Percentiles rank a stretch among this genome's conserved stretches.
Evolutionary conservation across 2,113 vertebrate species (phyloP).

Genomic region (Hemicordylus capensis): DNA sequence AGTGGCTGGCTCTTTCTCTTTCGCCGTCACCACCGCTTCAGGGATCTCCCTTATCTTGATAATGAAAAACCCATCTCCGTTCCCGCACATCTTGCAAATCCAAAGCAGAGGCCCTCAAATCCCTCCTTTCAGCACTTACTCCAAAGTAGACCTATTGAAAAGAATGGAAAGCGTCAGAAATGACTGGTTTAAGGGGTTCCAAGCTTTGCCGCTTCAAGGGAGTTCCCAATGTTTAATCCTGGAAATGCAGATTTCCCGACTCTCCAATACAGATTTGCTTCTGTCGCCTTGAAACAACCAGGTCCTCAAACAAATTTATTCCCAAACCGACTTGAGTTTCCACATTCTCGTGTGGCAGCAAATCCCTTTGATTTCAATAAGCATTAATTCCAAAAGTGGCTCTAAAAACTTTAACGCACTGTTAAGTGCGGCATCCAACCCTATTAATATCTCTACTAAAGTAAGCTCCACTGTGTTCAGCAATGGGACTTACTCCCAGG

Average conservation of each 20-base stretch:
- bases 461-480: no score
- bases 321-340: no score
- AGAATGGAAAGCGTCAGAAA: not conserved
- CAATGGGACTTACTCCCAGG: no score
- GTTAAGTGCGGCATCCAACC: no score
- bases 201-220: no score
- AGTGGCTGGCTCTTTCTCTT: not conserved
- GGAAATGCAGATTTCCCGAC: not conserved
- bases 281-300: not conserved
- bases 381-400: not conserved
- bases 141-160: not conserved
- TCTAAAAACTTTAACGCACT: not conserved
- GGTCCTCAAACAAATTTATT: not conserved
- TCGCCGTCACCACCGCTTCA: constrained; percentile 37
- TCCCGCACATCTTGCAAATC: not conserved
- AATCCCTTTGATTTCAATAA: not conserved
- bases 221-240: no score
- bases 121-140: not conserved
- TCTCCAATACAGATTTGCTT: not conserved
- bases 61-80: constrained; percentile 40
- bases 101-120: not conserved
- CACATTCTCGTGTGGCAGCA: not conserved
- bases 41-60: constrained; percentile 67
- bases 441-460: not conserved
- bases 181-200: not conserved